Evolutionary conservation across 2,888 invertebrate species (phyloP).

Genomic region (Andrena trimmerana): DNA sequence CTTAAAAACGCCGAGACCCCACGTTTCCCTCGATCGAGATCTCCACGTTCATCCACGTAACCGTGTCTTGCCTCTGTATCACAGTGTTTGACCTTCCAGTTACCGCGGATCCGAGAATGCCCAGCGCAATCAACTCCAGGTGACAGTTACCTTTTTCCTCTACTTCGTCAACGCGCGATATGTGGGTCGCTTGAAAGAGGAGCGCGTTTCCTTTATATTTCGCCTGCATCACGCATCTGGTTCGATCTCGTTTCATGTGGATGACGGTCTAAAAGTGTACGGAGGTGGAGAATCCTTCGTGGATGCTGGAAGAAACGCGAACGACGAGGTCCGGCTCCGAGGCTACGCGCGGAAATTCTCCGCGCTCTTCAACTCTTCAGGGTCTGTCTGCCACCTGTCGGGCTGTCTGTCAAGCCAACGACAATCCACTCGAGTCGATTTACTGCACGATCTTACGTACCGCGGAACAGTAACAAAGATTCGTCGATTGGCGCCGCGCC

Average conservation of each 20-base stretch:
- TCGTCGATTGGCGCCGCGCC: constrained; percentile 67
- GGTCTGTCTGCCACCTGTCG: constrained; percentile 75
- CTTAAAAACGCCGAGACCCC: background rate
- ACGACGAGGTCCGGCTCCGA: background rate
- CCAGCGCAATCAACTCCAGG: constrained; percentile 28
- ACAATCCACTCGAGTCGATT: constrained; percentile 74
- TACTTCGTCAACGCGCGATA: too few relatives aligned
- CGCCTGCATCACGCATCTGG: too few relatives aligned
- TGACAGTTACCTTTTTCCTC: background rate
- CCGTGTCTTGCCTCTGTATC: background rate
- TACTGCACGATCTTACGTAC: constrained; percentile 60
- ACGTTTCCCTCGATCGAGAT: constrained; percentile 21
- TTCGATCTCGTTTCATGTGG: too few relatives aligned
- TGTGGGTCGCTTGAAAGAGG: too few relatives aligned
- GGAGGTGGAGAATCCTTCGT: background rate
- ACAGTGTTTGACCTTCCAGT: constrained; percentile 15
- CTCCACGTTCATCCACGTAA: constrained; percentile 6
- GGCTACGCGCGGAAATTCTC: constrained; percentile 29
- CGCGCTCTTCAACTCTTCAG: constrained; percentile 44
- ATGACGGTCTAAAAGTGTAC: too few relatives aligned
- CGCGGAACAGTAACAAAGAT: constrained; percentile 57
- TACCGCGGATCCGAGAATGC: constrained; percentile 31
- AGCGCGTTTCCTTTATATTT: too few relatives aligned
- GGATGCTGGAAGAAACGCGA: background rate
- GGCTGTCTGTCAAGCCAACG: constrained; percentile 70